Conservation (phyloP, 2,888 invertebrate genomes). For the Chloroclystis v-ata region DNA sequence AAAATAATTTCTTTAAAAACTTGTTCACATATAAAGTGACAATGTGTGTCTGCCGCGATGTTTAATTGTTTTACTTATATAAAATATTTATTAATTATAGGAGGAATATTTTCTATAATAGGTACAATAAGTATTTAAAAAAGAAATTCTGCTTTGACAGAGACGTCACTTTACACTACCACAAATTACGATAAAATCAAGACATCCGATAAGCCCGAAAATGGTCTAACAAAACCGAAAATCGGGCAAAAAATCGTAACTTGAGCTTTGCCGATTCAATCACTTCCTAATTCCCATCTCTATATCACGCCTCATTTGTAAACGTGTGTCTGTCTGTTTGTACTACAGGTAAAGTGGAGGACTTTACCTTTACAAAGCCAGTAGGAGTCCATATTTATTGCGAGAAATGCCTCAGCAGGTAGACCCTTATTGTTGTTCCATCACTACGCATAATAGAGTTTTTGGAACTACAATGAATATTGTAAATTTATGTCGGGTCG, state of each 20-base stretch:
- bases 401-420: constrained; percentile 71
- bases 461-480: constrained; percentile 74
- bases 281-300: constrained; percentile 24
- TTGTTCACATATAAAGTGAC: too few relatives aligned
- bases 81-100: too few relatives aligned
- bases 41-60: too few relatives aligned
- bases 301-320: constrained; percentile 31
- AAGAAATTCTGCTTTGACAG: constrained; percentile 14
- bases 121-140: neutral
- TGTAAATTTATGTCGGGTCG: constrained; percentile 68
- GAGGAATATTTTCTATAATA: too few relatives aligned
- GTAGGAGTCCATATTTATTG: constrained; percentile 66
- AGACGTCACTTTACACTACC: constrained; percentile 10
- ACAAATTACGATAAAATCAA: constrained; percentile 15
- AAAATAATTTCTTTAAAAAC: too few relatives aligned
- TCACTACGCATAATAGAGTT: constrained; percentile 72
- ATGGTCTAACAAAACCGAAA: neutral
- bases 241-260: constrained; percentile 14
- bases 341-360: constrained; percentile 66
- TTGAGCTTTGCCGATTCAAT: constrained; percentile 10
- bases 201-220: constrained; percentile 6
- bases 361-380: constrained; percentile 54
- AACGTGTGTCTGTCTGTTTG: constrained; percentile 58
- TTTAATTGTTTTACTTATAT: too few relatives aligned
- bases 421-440: constrained; percentile 59